These are phyloP conservation scores for Anseranas semipalmata DNA, from an alignment of 2,113 vertebrate species.

Conservation along the genomic window DNA sequence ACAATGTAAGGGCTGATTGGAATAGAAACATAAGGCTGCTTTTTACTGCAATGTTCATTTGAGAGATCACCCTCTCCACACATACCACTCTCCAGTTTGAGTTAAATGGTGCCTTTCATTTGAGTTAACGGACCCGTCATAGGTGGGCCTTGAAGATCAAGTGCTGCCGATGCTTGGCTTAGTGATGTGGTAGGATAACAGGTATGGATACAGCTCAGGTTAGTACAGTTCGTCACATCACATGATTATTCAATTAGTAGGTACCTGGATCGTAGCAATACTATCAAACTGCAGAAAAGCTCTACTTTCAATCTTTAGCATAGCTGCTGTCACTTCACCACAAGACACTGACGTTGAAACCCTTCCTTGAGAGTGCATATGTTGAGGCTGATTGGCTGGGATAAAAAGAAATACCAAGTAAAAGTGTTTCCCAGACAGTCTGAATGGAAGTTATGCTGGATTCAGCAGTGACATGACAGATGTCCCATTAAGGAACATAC, in stretches of 20 bases:
- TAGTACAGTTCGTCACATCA: neutral
- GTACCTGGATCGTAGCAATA: too few species aligned
- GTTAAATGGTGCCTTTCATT: neutral
- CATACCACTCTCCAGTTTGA: accelerated
- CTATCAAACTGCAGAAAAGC: neutral
- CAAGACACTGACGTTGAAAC: neutral
- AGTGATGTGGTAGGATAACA: neutral
- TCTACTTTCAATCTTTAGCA: neutral
- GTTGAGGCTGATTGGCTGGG: neutral
- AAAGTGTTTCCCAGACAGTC: neutral
- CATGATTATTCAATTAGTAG: neutral
- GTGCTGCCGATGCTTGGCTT: neutral
- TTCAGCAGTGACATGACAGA: neutral
- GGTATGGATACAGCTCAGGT: neutral
- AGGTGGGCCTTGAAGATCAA: neutral
- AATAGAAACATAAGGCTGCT: neutral
- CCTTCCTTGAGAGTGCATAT: too few species aligned
- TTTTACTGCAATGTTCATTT: neutral
- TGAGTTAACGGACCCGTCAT: neutral
- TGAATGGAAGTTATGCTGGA: neutral
- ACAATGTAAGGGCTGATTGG: neutral
- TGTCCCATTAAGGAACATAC: neutral
- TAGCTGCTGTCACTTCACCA: neutral
- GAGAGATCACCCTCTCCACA: neutral
- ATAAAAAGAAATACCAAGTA: neutral